Evolutionary conservation across 2,888 invertebrate species (phyloP), one percentile per base, ranked within the genome.

Genomic region (Papilio elwesi): DNA sequence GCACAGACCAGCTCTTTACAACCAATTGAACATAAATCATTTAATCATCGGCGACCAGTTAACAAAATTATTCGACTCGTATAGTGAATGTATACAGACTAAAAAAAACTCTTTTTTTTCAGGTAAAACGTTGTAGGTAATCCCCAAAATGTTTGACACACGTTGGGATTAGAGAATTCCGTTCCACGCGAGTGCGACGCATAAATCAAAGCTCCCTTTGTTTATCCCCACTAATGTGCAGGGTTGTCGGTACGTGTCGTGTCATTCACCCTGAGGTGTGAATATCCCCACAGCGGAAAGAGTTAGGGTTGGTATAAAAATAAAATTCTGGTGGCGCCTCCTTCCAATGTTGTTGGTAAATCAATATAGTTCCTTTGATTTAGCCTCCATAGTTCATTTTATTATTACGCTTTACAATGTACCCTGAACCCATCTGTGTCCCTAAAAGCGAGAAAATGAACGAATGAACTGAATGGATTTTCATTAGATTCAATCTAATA

Each of bases 181-280:
- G 48, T 57, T 59, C 49, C 13, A 12, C 55, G 52, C 57, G 55
- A 69, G 52, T 69, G 65, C 57, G 43, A 53, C 65, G 64, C 75
- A 78, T 78, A 78, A 78, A 78, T 76, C 76, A 78, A 78, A 75
- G 78, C 68, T 75, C 81, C 79, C 81, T 81, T 74, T 85, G 81
- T 84, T 83, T 85, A 82, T 80, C 71, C 77, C 71, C 76, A 73
- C 77, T 80, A 81, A 84, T 82, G 80, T 75, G 67, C 75, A 74
- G 76, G 75, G 71, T 73, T 68, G 67, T 74, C 68, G 71, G 79
- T 80, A 75, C 76, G 74, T 59, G 63, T n/a, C 74, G 73, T 77
- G 81, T 75, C 75, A 70, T 74, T 75, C 74, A 76, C 76, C 77
- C 62, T 57, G 43, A 69, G 73, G 73, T 73, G 73, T 69, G 57